A percentile compares a stretch with the other conserved stretches of the same genome.
Conservation (phyloP, 2,113 vertebrate genomes). For the Triplophysa rosa region DNA sequence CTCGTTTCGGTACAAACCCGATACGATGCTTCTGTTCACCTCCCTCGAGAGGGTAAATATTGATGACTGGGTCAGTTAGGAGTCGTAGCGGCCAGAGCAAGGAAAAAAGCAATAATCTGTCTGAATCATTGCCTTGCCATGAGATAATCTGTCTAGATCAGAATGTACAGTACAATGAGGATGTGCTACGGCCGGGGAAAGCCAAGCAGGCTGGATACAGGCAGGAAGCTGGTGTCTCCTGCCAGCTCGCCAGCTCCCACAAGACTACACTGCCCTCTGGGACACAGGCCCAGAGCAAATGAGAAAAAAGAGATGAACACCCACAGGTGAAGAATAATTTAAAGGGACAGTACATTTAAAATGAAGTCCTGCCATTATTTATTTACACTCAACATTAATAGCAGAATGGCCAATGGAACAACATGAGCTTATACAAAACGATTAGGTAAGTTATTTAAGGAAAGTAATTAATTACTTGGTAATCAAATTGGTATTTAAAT, state of each 20-base stretch:
- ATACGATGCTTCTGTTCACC: conserved; percentile 53
- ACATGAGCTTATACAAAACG: too few species aligned
- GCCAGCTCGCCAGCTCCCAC: conserved; percentile 55
- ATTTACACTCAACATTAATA: too few species aligned
- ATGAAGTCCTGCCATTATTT: too few species aligned
- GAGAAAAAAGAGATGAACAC: conserved; percentile 9
- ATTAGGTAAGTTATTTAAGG: too few species aligned
- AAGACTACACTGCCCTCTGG: conserved; percentile 61
- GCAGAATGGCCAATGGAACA: too few species aligned
- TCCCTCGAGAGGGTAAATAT: conserved; percentile 67
- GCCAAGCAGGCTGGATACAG: conserved; percentile 54
- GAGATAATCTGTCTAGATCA: conserved; percentile 74
- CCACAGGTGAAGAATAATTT: too few species aligned
- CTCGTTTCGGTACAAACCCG: neutral
- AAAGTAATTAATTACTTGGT: too few species aligned
- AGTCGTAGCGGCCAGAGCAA: neutral
- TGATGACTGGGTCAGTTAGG: conserved; percentile 65
- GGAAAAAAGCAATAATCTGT: conserved; percentile 63
- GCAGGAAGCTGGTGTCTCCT: conserved; percentile 47
- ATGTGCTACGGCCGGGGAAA: conserved; percentile 33
- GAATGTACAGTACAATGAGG: conserved; percentile 52
- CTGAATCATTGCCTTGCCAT: conserved; percentile 70
- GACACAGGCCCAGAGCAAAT: conserved; percentile 63
- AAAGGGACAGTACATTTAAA: too few species aligned
- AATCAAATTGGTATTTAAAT: too few species aligned